Evolutionary conservation across 2,113 vertebrate genomes (phyloP), one percentile per base, ranked within the genome.

Genomic region (Lipotes vexillifer): DNA sequence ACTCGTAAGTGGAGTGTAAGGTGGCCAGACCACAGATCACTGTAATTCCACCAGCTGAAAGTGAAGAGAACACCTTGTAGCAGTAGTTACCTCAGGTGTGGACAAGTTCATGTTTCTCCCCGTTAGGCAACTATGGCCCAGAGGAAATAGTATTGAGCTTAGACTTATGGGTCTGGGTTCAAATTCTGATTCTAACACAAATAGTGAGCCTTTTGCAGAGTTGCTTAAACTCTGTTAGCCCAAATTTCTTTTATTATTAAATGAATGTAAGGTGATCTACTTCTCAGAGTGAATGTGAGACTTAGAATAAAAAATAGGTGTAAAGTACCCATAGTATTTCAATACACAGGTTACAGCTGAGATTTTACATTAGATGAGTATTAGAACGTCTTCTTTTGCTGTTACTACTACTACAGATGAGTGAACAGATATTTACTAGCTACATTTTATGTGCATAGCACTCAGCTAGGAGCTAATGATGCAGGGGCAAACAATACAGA

Each of bases 281-380:
- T n/a, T 90, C 18, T 38, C 65, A 27, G 11, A 29, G 23, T 23
- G 27, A 10, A 13, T 8, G 1, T 3, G 59, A 49, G 20, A 14
- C 27, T 9, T 6, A 69, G 3, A 38, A 44, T 21, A 38, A 31
- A 18, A 2, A 2, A 15, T 15, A 13, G 0, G 3, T 23, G 29
- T 63, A 13, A 69, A 25, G 31, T 5, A n/a, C 4, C 23, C 12
- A 0, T 4, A 4, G 44, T 0, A 3, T 11, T 5, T 29, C 65
- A 3, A 3, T 25, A 7, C 25, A 9, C 1, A 5, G 21, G 38
- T 6, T 2, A 36, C n/a, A 46, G 41, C 14, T 4, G 57, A 38
- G 69, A 13, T 11, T 14, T 65, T 0, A 27, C 2, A 0, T 8
- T 7, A 6, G 41, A 25, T 9, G 9, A 61, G 20, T 2, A 10